These are phyloP conservation scores for Grammomys dolichurus DNA, from an alignment of 2,113 vertebrate genomes.

Conservation along the genomic window DNA sequence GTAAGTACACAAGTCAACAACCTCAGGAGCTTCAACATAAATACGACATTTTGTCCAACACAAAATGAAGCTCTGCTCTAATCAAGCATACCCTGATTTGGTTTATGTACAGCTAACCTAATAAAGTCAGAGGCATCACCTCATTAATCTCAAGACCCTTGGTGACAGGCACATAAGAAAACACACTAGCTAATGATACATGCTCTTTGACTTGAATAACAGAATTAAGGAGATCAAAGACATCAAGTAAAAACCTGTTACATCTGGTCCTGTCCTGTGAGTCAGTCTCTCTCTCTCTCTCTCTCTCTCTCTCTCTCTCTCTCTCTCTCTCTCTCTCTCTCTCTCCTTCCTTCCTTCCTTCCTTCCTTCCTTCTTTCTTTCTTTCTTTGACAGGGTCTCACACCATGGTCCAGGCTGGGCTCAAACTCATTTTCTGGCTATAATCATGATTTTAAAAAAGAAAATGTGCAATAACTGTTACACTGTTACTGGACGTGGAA, in stretches of 20 bases:
- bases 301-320: too few species aligned
- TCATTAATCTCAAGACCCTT: background rate
- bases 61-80: background rate
- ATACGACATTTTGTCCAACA: conserved; percentile 3
- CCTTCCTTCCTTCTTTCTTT: too few species aligned
- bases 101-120: conserved; percentile 2
- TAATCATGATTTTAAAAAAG: conserved; percentile 28
- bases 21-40: background rate
- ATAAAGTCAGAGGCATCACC: background rate
- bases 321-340: too few species aligned
- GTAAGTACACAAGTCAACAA: background rate
- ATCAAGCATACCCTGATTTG: background rate
- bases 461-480: conserved; percentile 7
- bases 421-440: background rate
- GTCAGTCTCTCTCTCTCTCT: too few species aligned
- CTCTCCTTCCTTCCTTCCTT: too few species aligned
- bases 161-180: background rate
- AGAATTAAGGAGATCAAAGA: conserved; percentile 8
- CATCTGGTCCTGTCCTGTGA: background rate
- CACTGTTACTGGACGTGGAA: background rate
- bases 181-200: background rate
- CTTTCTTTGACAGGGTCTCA: background rate
- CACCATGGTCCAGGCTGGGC: background rate
- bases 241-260: conserved; percentile 17
- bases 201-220: background rate